Evolutionary conservation across 2,888 invertebrate species (phyloP), one percentile per base, ranked within the genome.

Genomic region (Chrysolina americana): DNA sequence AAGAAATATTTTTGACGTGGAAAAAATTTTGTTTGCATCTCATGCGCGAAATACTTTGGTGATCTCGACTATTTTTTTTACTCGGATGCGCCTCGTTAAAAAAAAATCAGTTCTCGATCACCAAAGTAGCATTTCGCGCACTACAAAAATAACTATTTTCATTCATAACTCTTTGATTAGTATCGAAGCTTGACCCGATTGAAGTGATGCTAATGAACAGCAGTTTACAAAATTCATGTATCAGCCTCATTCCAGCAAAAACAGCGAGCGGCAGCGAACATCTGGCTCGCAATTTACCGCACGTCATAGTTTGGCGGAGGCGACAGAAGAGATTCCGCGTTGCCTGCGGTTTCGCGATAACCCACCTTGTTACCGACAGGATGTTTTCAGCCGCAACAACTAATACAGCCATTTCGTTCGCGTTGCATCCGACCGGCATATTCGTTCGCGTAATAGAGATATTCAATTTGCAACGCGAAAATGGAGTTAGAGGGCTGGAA

Each of bases 281-380:
- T 59, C 65, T 56, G 65, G 59, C 13, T 73, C 50, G 13, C 47
- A 73, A 68, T 73, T 64, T 47, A 73, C 73, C 69, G 59, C 73
- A 73, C 36, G 65, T 70, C 70, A 70, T 70, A n/a, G 36, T 15
- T 59, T 59, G 28, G 59, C 59, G 36, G 19, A n/a, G 47, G 6
- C 17, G 48, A 21, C 41, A 59, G 11, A 56, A 50, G 17, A 59
- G 41, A 56, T 56, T 41, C 64, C 48, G 65, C 41, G 65, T 64
- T 21, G 77, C 71, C 76, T 79, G 79, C 70, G 79, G 79, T 78
- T 74, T 70, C 70, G 73, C 71, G 76, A 79, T 78, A 79, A 79
- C 77, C 71, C 77, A 62, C 68, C 73, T 75, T 78, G 79, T 76
- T 79, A 76, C 75, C 68, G 71, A 68, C 76, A 75, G 77, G 76